Conservation (phyloP, 2,888 invertebrate species). For the Myopa tessellatipennis region DNA sequence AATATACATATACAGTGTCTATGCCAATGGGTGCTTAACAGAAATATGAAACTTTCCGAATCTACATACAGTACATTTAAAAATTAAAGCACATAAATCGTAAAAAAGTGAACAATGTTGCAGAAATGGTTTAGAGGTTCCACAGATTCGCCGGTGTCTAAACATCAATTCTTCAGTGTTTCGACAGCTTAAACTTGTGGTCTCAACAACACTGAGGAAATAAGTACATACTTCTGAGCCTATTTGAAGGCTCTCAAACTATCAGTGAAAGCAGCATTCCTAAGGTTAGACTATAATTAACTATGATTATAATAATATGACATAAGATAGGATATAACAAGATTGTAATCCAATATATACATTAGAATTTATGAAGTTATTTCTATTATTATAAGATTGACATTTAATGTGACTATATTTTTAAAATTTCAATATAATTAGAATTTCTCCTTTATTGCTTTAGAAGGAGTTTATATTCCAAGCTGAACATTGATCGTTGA, state of each 20-base stretch:
- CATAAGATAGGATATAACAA: background rate
- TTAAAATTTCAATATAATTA: too few relatives aligned
- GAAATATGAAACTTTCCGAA: conserved; percentile 1
- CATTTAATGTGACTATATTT: too few relatives aligned
- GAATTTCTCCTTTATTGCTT: background rate
- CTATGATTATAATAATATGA: background rate
- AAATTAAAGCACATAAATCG: background rate
- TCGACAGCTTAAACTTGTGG: too few relatives aligned
- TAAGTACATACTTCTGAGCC: background rate
- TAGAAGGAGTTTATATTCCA: background rate
- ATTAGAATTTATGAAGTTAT: background rate
- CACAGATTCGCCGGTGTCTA: conserved; percentile 14
- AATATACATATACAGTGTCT: too few relatives aligned
- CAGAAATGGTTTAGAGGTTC: conserved; percentile 4
- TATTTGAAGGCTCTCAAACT: background rate
- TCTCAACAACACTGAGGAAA: background rate
- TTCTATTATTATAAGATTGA: background rate
- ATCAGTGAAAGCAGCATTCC: background rate
- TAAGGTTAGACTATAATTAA: conserved; percentile 10
- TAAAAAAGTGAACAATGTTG: background rate
- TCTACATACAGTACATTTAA: background rate
- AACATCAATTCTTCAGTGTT: conserved; percentile 1
- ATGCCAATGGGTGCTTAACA: background rate
- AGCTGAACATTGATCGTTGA: background rate
- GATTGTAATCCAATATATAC: too few relatives aligned